Base-by-base conservation (phyloP, 2,888 invertebrate genomes). In the Agapostemon virescens region DNA sequence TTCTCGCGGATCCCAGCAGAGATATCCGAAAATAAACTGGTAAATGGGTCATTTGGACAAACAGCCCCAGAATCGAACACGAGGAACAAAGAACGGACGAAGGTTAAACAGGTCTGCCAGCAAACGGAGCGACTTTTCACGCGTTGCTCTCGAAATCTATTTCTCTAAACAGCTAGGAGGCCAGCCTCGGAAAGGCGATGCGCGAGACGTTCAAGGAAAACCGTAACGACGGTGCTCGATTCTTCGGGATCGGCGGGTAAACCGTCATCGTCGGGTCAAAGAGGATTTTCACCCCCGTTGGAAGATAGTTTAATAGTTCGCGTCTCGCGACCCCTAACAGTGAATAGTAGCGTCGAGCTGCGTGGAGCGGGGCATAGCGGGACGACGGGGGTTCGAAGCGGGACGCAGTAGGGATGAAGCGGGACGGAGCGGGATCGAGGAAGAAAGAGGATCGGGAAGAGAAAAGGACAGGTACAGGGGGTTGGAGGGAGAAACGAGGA, bases 281-380 rank as follows among this genome's bases (percentile, higher is more conserved):
- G 36, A 55, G 69, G 49, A 36, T 26, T 55, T 55, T 55, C 69
- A 55, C 36, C 55, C 20, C 20, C 38, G 38, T 17, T 26, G 69
- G 20, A 38, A 26, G 69, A 69, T 69, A 69, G 69, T 69, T 69
- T 52, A 69, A 71, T 61, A 61, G 63, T 63, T 42, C 42, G 42
- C 71, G 20, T 63, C 71, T 63, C 42, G 63, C 71, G 61, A 61
- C 71, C 61, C 71, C 71, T 71, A 71, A 63, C 71, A 71, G 42
- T 36, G 71, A 71, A 61, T 45, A 71, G 42, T 45, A 20, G 33
- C 55, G 55, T 1, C 61, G 40, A 70, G 69, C 55, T 26, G 38
- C 11, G 20, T 11, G 30, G 11, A 30, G 61, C 0, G 20, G 61
- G 30, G 33, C 20, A 17, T 0, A 20, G 4, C 20, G 49, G 23